A percentile compares a stretch with the other conserved stretches of the same genome.
phyloP scores from a whole-genome alignment of 2,113 vertebrate genomes.

The Mixornis gularis region DNA sequence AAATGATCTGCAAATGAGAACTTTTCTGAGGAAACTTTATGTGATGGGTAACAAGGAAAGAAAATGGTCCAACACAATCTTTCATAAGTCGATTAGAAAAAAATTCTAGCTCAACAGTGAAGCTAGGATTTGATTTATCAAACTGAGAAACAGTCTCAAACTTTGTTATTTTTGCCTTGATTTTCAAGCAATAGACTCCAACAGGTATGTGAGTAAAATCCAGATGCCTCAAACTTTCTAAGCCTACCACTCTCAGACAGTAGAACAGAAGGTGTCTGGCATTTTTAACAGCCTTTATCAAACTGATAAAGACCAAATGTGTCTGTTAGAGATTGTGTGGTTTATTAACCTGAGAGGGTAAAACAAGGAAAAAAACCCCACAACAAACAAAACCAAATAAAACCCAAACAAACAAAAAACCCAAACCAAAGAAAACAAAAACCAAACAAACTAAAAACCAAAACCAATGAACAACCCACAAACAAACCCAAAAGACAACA shows the following conservation, averaged over 20 bases:
- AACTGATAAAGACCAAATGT: neutral
- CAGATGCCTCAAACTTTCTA: neutral
- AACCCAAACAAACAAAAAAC: neutral
- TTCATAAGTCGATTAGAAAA: neutral
- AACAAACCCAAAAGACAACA: neutral
- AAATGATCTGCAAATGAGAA: neutral
- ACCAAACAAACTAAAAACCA: neutral
- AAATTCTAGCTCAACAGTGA: neutral
- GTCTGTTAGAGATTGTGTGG: neutral
- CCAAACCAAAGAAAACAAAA: neutral
- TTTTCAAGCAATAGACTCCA: neutral
- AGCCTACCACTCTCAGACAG: neutral
- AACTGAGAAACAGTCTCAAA: neutral
- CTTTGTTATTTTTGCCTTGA: neutral
- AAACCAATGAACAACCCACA: neutral
- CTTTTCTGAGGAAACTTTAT: neutral
- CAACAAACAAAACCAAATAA: neutral
- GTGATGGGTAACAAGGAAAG: neutral
- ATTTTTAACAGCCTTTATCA: neutral
- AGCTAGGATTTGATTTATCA: neutral
- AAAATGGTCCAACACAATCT: neutral
- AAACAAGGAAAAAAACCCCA: neutral
- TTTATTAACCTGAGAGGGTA: neutral
- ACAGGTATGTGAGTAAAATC: neutral
- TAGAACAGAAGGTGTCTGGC: neutral